These are phyloP conservation scores for Ophioninae sp. DNA, from an alignment of 2,888 invertebrate genomes.

Conservation along the genomic window DNA sequence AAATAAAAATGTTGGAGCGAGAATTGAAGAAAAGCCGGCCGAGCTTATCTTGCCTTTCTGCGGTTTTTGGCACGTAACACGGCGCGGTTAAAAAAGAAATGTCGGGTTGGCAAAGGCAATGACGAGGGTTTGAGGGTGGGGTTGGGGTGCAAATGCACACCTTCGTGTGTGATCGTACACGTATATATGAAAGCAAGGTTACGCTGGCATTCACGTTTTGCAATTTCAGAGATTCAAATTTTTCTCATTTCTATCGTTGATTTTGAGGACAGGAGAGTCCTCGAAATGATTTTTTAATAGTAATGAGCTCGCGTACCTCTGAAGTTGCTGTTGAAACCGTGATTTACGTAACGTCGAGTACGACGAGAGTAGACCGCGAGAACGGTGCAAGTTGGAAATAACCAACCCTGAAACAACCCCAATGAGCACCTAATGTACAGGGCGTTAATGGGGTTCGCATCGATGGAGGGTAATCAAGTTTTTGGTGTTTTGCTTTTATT, in stretches of 20 bases:
- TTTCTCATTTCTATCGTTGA: not conserved
- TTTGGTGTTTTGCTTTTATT: too few species aligned
- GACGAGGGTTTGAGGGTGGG: too few species aligned
- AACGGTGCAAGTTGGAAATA: too few species aligned
- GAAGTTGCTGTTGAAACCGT: too few species aligned
- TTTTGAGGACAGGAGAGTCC: not conserved
- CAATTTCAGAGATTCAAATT: not conserved
- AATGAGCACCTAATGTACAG: too few species aligned
- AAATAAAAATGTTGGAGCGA: not conserved
- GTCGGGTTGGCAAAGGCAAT: not conserved
- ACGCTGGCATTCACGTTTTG: not conserved
- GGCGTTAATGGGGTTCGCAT: too few species aligned
- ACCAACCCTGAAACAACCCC: too few species aligned
- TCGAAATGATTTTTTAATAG: too few species aligned
- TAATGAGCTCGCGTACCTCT: too few species aligned
- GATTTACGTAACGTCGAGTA: too few species aligned
- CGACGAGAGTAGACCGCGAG: too few species aligned
- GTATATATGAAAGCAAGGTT: not conserved
- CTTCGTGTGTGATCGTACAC: not conserved
- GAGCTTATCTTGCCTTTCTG: not conserved
- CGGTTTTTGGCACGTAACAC: not conserved
- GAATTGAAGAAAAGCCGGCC: not conserved
- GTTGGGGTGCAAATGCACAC: not conserved
- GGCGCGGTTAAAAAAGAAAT: constrained; percentile 1
- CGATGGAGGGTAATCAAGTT: too few species aligned